Percentiles rank a stretch among this genome's conserved stretches.
Conservation (phyloP, 2,113 vertebrate genomes). For the Zapornia atra region DNA sequence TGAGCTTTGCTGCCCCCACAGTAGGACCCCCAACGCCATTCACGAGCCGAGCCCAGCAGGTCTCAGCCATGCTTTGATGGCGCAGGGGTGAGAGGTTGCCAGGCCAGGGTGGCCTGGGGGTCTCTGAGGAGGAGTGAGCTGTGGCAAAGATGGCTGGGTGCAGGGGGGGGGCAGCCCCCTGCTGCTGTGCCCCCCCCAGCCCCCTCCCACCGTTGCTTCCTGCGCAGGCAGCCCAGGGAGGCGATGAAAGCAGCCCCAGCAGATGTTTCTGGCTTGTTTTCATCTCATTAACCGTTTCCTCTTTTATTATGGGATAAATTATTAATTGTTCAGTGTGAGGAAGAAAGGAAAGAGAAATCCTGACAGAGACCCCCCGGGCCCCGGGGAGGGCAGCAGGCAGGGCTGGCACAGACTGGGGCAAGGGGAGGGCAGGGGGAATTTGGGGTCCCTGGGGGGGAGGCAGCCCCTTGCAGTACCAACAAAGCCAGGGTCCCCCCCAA, state of each 20-base stretch:
- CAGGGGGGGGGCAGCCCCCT: background rate
- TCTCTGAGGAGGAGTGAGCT: background rate
- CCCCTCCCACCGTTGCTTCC: constrained; percentile 22
- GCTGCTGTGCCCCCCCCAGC: background rate
- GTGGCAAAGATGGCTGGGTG: background rate
- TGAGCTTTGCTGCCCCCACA: background rate
- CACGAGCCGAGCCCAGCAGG: fast-evolving
- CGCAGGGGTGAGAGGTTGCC: background rate
- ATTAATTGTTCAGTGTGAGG: constrained; percentile 54
- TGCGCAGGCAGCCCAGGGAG: constrained; percentile 15
- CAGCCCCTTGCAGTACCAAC: background rate
- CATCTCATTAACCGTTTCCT: constrained; percentile 70
- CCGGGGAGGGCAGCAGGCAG: background rate
- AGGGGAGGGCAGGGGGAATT: background rate
- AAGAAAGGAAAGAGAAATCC: constrained; percentile 66
- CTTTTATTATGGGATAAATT: constrained; percentile 73
- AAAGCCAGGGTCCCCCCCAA: background rate
- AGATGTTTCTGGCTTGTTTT: constrained; percentile 74
- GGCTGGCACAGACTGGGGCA: background rate
- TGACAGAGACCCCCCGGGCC: background rate
- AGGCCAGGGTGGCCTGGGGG: background rate
- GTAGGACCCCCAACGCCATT: background rate
- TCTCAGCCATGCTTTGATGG: background rate
- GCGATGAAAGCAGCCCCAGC: constrained; percentile 70
- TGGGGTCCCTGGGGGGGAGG: background rate